phyloP scores from a whole-genome alignment of 2,888 invertebrate species.

The Xylocampa areola region DNA sequence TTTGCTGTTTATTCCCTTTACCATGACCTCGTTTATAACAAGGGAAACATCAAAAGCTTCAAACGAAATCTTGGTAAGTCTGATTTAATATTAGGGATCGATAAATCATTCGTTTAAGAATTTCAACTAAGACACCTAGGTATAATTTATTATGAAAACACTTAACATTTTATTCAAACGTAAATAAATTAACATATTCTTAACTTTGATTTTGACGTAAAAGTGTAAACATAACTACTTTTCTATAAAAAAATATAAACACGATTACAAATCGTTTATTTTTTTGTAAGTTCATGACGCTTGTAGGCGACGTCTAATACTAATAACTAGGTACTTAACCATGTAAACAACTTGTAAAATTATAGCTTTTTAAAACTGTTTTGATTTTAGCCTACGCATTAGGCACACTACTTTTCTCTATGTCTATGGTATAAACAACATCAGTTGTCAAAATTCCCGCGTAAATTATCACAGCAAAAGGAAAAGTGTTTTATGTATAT shows the following conservation, averaged over 20 bases:
- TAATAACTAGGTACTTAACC: slow-evolving; percentile 5
- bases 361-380: slow-evolving; percentile 8
- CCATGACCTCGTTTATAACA: slow-evolving; percentile 22
- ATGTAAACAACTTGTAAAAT: slow-evolving; percentile 19
- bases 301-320: neutral
- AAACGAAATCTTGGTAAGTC: slow-evolving; percentile 11
- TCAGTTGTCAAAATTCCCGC: slow-evolving; percentile 11
- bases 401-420: too few species aligned
- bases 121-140: neutral
- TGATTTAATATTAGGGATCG: slow-evolving; percentile 15
- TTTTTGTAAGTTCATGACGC: slow-evolving; percentile 4
- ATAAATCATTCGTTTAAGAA: slow-evolving; percentile 30
- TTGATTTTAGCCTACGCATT: slow-evolving; percentile 5
- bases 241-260: slow-evolving; percentile 28
- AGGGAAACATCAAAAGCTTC: slow-evolving; percentile 11
- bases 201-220: slow-evolving; percentile 21
- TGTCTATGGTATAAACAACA: slow-evolving; percentile 2
- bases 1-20: neutral
- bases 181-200: slow-evolving; percentile 13
- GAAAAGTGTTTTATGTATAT: slow-evolving; percentile 6
- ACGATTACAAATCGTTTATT: slow-evolving; percentile 5
- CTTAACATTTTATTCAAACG: slow-evolving; percentile 11
- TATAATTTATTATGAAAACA: slow-evolving; percentile 27
- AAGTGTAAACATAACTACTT: slow-evolving; percentile 27
- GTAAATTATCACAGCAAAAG: neutral